Evolutionary conservation across 2,888 invertebrate species (phyloP).

Genomic region (Orthosia cruda): DNA sequence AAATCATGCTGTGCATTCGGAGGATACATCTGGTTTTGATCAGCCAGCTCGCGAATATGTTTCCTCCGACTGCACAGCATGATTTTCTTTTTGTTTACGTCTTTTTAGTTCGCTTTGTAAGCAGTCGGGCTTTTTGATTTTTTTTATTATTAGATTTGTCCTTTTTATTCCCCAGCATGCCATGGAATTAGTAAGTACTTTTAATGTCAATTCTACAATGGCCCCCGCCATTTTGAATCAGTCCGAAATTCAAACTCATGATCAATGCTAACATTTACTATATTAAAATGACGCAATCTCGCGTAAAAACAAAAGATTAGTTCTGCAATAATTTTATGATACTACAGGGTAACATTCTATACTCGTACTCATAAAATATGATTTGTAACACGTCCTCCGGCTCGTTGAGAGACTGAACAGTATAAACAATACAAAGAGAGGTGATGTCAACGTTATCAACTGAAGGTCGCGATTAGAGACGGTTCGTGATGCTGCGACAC

Average conservation of each 20-base stretch:
- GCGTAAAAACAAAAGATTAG: not conserved
- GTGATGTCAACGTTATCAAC: slow-evolving; percentile 58
- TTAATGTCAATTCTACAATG: not conserved
- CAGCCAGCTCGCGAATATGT: too few species aligned
- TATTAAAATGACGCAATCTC: not conserved
- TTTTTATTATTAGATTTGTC: too few species aligned
- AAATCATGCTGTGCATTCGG: too few species aligned
- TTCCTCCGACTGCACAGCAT: too few species aligned
- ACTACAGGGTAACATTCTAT: not conserved
- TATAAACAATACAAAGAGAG: slow-evolving; percentile 33
- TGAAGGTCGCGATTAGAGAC: slow-evolving; percentile 55
- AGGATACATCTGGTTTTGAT: too few species aligned
- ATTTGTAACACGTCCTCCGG: slow-evolving; percentile 14
- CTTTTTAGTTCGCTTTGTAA: too few species aligned
- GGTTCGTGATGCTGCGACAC: slow-evolving; percentile 34
- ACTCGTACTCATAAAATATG: slow-evolving; percentile 14
- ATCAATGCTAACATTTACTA: too few species aligned
- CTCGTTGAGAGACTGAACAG: slow-evolving; percentile 8
- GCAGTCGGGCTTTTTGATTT: too few species aligned
- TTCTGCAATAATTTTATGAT: not conserved
- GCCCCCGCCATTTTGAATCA: too few species aligned
- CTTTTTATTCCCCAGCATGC: too few species aligned
- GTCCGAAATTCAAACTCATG: too few species aligned
- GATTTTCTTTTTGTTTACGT: too few species aligned
- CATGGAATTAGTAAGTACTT: not conserved